Evolutionary conservation across 2,888 invertebrate genomes (phyloP), one percentile per base, ranked within the genome.

Genomic region (Deilephila elpenor): DNA sequence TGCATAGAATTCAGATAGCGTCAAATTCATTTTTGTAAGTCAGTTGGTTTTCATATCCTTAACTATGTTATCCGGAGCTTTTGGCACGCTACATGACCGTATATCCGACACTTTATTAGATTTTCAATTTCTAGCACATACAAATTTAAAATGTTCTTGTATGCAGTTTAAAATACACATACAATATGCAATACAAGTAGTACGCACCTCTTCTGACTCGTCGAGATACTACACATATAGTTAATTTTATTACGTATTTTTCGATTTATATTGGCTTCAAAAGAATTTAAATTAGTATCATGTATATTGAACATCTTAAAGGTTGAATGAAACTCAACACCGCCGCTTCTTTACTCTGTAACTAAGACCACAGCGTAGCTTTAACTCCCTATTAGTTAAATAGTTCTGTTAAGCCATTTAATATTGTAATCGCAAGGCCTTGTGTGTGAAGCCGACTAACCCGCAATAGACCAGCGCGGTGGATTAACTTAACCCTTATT

Each of bases 31-130:
- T 51, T 51, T 67, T 51, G 67, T 51, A 51, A 67, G 44, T 51
- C 51, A 17, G 67, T 51, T 44, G 34, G 76, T 77, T 78, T 77
- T 79, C 76, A 78, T 81, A 78, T 80, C 78, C 76, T 74, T 77
- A 73, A 76, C 79, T 78, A 83, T 51, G 67, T 67, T 51, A 51
- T 25, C 67, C 67, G 51, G 17, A 3, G 25, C 44, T 67, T 51
- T 44, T 67, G 67, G 67, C 67, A 51, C 67, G 67, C 67, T 67
- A 25, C 67, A 37, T 64, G 37, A 67, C 19, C 67, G 51, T 67
- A 67, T 29, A 25, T 67, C 44, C 25, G 44, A n/a, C 44, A 51
- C 51, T 67, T 51, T 67, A 67, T 67, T 67, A 51, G 44, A 51
- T 25, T 67, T 67, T 51, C 67, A 67, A 51, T 44, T 51, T 44